Evolutionary conservation across 37 sponge, comb jelly and placozoan species (phyloP), one percentile per base, ranked within the genome.

Genomic region (Theonella swinhoei): DNA sequence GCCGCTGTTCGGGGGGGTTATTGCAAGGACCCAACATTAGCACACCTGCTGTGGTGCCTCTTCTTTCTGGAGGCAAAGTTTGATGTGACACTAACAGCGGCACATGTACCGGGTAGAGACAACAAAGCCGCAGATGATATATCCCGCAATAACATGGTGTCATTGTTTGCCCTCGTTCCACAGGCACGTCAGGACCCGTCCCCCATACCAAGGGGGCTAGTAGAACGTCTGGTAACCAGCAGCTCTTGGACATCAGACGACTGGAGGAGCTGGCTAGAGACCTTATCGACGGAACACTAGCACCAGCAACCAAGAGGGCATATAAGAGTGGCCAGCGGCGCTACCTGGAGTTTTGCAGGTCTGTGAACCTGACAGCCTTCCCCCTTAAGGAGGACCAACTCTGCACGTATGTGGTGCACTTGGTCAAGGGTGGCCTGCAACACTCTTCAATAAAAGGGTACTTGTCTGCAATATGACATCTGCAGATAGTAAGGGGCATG

Each of bases 41-140:
- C 73, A 1, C 42, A 40, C 42, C 19, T 72, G 42, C 73, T 72
- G 11, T 36, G 73, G 19, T 38, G 73, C 42, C 73, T 72, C 11
- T 72, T 72, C 73, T 72, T 72, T 26, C n/a, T 72, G 23, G 73
- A 72, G 73, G 73, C 73, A 3, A 4, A 39, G 2, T 72, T 3
- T 38, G 73, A 72, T 3, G 23, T 39, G 14, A 8, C 42, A 5
- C 42, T 72, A 0, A 24, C 73, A 37, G 73, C 73, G 1, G 20
- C 40, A 17, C 73, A 72, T 39, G 73, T 72, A 4, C 73, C 73
- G 1, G 73, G 73, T 2, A 26, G 7, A 7, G 25, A 26, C 24
- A 26, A 11, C 29, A 26, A 65, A 70, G 78, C 40, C 4, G 78
- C 40, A 59, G 78, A 61, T 24, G 29, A 77, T 77, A 72, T 72